Percentiles rank a stretch among this genome's conserved stretches.
Conservation (phyloP, 2,888 invertebrate genomes). For the Thecophora atra region DNA sequence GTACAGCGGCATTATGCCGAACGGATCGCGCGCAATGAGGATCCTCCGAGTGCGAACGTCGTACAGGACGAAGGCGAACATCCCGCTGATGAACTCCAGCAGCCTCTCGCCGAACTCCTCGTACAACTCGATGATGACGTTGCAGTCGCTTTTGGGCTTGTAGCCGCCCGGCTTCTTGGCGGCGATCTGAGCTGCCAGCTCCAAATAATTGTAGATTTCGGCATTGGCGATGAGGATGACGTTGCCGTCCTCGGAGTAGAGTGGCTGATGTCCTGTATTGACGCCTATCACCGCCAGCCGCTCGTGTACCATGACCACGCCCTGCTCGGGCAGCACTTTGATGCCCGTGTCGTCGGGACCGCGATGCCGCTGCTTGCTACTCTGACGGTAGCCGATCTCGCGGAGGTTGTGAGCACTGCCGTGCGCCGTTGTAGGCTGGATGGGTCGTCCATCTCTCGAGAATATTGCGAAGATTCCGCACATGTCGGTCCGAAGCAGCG, state of each 20-base stretch:
- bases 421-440: slow-evolving; percentile 50
- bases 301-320: slow-evolving; percentile 62
- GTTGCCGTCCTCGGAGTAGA: slow-evolving; percentile 56
- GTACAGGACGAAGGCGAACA: slow-evolving; percentile 64
- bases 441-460: slow-evolving; percentile 55
- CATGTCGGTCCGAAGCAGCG: too few relatives aligned
- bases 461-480: slow-evolving; percentile 66
- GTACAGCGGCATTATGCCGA: slow-evolving; percentile 66
- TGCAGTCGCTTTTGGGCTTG: slow-evolving; percentile 63
- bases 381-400: slow-evolving; percentile 62
- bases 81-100: slow-evolving; percentile 60
- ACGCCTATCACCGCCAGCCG: slow-evolving; percentile 61
- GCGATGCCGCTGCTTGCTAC: slow-evolving; percentile 62
- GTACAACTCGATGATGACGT: slow-evolving; percentile 62
- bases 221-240: slow-evolving; percentile 62
- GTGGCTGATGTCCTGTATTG: slow-evolving; percentile 61
- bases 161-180: slow-evolving; percentile 57
- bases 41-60: slow-evolving; percentile 57
- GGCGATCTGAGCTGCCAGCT: slow-evolving; percentile 58
- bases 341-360: slow-evolving; percentile 64
- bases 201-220: slow-evolving; percentile 64
- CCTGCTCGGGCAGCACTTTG: slow-evolving; percentile 53
- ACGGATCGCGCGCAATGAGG: slow-evolving; percentile 63
- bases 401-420: slow-evolving; percentile 55
- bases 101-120: slow-evolving; percentile 57